Evolutionary conservation across 2,113 vertebrate genomes (phyloP), one percentile per base, ranked within the genome.

Genomic region (Abramis brama): DNA sequence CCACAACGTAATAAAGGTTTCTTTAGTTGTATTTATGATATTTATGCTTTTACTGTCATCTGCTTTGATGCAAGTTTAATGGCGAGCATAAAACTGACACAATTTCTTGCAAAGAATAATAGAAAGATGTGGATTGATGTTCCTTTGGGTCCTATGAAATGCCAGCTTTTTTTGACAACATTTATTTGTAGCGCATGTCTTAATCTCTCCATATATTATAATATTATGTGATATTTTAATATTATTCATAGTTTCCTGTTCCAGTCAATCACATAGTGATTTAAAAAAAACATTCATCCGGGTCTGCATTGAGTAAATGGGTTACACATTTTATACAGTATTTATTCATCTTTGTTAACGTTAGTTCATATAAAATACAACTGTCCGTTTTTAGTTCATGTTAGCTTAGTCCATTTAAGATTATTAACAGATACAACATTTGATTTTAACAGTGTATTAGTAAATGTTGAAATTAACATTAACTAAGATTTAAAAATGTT

Each of bases 141-240:
- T 45, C 33, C 70, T n/a, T 45, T n/a, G 36, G 21, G n/a, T 75
- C 39, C 43, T 17, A 25, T 47, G 39, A 27, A 47, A 75, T 50
- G 11, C 27, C 43, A 25, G 12, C 43, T 75, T 47, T 47, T 6
- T 43, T 75, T 64, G 11, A 13, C 0, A 0, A 71, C 68, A n/a
- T 71, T 70, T 71, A 71, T 71, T 43, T 47, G 25, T 47, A 8
- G 43, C 4, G 23, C 9, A 43, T 62, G 57, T 17, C 6, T 23
- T 60, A 79, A 79, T 43, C 36, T n/a, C 55, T 43, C 4, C 76
- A 79, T 79, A 79, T 57, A 10, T 19, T 57, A 77, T 60, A 39
- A 79, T 17, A 9, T 60, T 36, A 21, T 59, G 52, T n/a, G 52
- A n/a, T 59, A 79, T 74, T 25, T 15, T 45, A 23, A 39, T n/a